These are phyloP conservation scores for Onthophagus taurus DNA, from an alignment of 1,140 invertebrate genomes.

Conservation along the genomic window DNA sequence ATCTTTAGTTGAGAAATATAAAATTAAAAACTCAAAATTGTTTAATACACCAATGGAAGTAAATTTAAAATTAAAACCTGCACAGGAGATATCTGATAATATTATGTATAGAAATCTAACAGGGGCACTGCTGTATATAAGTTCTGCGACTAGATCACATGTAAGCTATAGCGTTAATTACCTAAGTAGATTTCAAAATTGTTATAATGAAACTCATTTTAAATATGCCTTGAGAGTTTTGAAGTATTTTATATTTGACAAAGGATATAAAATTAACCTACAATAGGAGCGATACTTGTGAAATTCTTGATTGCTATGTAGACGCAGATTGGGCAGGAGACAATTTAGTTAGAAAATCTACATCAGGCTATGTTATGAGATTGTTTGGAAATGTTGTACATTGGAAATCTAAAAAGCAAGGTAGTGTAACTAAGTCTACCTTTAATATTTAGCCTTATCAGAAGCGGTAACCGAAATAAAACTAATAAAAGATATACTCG, in stretches of 20 bases:
- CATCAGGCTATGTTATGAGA: slow-evolving; percentile 31
- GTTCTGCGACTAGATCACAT: slow-evolving; percentile 35
- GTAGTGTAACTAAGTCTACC: too few species aligned
- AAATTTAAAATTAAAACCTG: slow-evolving; percentile 35
- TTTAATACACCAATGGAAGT: slow-evolving; percentile 36
- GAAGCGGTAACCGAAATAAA: too few species aligned
- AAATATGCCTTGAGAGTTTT: slow-evolving; percentile 32
- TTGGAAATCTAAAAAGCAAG: too few species aligned
- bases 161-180: slow-evolving; percentile 21
- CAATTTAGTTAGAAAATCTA: slow-evolving; percentile 34
- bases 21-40: slow-evolving; percentile 21
- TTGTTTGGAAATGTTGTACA: too few species aligned
- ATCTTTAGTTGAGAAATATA: slow-evolving; percentile 13
- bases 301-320: slow-evolving; percentile 32
- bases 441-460: too few species aligned
- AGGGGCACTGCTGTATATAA: slow-evolving; percentile 36
- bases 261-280: slow-evolving; percentile 34
- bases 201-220: slow-evolving; percentile 33
- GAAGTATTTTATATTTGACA: slow-evolving; percentile 32
- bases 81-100: not conserved
- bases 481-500: slow-evolving; percentile 17
- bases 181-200: slow-evolving; percentile 34
- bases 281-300: slow-evolving; percentile 22
- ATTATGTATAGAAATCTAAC: slow-evolving; percentile 29
- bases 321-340: slow-evolving; percentile 36